Conservation (phyloP, 2,113 vertebrate genomes). For the Origma solitaria region DNA sequence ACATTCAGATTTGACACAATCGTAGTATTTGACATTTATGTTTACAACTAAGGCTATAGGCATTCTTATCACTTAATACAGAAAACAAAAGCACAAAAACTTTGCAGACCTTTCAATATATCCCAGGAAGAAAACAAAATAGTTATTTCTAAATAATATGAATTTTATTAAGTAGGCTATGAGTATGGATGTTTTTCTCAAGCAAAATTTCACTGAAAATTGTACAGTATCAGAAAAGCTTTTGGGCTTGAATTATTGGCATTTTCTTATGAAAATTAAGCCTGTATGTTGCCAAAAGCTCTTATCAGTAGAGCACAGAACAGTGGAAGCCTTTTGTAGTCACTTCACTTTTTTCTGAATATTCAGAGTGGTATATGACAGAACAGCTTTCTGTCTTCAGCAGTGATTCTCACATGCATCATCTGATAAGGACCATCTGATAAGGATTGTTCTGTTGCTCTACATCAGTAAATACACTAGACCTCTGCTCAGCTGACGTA, state of each 20-base stretch:
- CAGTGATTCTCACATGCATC: not conserved
- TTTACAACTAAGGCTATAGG: not conserved
- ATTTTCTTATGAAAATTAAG: not conserved
- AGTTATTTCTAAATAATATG: not conserved
- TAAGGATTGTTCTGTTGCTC: not conserved
- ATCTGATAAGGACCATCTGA: slow-evolving; percentile 7
- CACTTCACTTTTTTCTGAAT: not conserved
- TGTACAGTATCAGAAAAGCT: not conserved
- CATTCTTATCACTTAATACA: not conserved
- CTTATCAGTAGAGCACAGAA: not conserved
- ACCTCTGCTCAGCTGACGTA: not conserved
- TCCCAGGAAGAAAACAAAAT: not conserved
- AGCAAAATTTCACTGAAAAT: not conserved
- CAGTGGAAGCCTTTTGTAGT: not conserved
- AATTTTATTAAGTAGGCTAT: not conserved
- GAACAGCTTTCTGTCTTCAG: not conserved
- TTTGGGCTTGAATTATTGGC: not conserved
- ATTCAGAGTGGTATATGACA: not conserved
- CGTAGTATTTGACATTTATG: not conserved
- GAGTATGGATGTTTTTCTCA: not conserved
- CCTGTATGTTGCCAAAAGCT: not conserved
- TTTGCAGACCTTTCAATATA: not conserved
- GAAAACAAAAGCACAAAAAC: not conserved
- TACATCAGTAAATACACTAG: not conserved
- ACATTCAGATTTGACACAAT: not conserved